A percentile compares a stretch with the other conserved stretches of the same genome.
phyloP scores from a whole-genome alignment of 2,797 vertebrate species.

The Periparus ater region DNA sequence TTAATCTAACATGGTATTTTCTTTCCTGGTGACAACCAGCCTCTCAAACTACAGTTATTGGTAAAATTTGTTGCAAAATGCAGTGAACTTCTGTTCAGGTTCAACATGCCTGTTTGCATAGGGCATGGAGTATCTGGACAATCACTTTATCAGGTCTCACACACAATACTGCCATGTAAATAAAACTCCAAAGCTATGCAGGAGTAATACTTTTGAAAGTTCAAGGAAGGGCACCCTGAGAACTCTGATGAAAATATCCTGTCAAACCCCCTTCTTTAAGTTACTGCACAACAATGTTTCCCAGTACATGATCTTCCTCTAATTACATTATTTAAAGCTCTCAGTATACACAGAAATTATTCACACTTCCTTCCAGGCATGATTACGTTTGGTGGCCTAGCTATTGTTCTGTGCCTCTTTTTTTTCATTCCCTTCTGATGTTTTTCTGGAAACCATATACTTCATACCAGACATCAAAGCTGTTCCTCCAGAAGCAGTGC shows the following conservation, averaged over 20 bases:
- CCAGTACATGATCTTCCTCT: neutral
- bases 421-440: neutral
- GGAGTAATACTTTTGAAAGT: neutral
- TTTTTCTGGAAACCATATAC: neutral
- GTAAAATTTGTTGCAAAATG: neutral
- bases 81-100: neutral
- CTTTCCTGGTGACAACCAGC: neutral
- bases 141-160: neutral
- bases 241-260: neutral
- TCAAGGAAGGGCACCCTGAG: neutral
- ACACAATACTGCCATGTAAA: neutral
- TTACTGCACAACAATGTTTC: neutral
- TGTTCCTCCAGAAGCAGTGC: neutral
- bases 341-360: neutral
- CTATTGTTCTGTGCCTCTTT: neutral
- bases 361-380: neutral
- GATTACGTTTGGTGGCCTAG: neutral
- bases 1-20: neutral
- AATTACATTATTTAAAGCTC: constrained; percentile 23
- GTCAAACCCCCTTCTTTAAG: neutral
- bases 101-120: neutral
- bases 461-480: neutral
- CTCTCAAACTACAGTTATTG: neutral
- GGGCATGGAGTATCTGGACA: neutral
- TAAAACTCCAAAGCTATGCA: neutral